Evolutionary conservation across 2,113 vertebrate species (phyloP).

Genomic region (Cyphomyrus discorhynchus): DNA sequence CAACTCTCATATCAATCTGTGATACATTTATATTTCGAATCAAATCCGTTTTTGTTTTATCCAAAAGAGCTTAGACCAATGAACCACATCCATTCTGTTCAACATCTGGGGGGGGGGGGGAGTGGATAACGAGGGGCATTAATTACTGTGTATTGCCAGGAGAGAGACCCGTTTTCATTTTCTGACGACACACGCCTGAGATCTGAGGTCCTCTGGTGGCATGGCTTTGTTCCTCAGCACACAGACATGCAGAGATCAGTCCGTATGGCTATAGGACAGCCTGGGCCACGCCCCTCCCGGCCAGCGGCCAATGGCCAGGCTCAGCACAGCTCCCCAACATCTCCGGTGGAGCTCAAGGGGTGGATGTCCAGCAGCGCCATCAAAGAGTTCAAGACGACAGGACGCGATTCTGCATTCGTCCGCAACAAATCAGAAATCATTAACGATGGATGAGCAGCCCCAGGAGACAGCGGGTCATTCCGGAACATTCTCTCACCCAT

Average conservation of each 20-base stretch:
- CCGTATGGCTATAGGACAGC: background rate
- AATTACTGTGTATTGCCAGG: background rate
- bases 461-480: background rate
- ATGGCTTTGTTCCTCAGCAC: background rate
- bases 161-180: background rate
- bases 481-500: background rate
- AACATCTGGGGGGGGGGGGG: background rate
- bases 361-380: background rate
- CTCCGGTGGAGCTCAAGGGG: background rate
- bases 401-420: constrained; percentile 2
- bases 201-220: background rate
- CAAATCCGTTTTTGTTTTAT: background rate
- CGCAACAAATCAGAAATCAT: background rate
- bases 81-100: background rate
- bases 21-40: background rate
- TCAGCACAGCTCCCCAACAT: background rate
- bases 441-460: background rate
- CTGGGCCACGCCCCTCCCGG: background rate
- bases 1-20: background rate
- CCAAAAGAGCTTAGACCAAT: background rate
- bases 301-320: background rate
- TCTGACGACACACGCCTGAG: background rate
- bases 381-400: background rate
- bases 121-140: background rate
- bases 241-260: background rate